Base-by-base conservation (phyloP, 2,797 vertebrate genomes). In the Anguilla megastoma region DNA sequence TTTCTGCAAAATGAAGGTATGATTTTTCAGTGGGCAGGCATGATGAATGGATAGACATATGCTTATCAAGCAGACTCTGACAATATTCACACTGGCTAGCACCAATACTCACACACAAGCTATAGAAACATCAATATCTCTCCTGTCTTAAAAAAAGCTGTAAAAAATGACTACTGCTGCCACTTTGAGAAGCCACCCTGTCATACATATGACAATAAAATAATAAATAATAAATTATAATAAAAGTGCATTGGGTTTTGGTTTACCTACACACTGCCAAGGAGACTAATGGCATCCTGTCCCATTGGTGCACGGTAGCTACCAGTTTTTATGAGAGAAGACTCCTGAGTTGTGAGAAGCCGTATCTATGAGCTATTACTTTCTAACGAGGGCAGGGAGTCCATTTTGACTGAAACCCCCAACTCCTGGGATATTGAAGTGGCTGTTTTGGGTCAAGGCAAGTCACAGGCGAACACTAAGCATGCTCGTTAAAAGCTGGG, bases 401-500 rank as follows among this genome's bases (percentile, higher is more conserved):
- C 86, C 63, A 82, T 89, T 88, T 90, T 84, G 88, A 88, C 24
- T 4, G 45, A 56, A 90, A 90, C 87, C 90, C 88, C 54, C 87
- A 74, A 74, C 88, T 84, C 14, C 33, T 33, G 33, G 10, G 87
- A 90, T 82, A 87, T 90, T 92, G 76, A 92, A 92, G 90, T 90
- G 83, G 60, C 87, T 71, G 74, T 92, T 85, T 82, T 10, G 45
- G 89, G 88, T 91, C 88, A 71, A 71, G 84, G 88, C 91, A 90
- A 89, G 87, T 90, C 92, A 90, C 91, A 91, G 93, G 91, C 92
- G 91, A 91, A 92, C 91, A 90, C 86, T 85, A 60, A 89, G 91
- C 89, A 89, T 88, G 89, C 91, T 90, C 89, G 87, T 93, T 89
- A 91, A 94, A 92, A 92, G 60, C 88, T 36, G 58, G 14, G 82